Percentiles rank a stretch among this genome's conserved stretches.
phyloP scores from a whole-genome alignment of 2,888 invertebrate genomes.

The Caenorhabditis doughertyi region DNA sequence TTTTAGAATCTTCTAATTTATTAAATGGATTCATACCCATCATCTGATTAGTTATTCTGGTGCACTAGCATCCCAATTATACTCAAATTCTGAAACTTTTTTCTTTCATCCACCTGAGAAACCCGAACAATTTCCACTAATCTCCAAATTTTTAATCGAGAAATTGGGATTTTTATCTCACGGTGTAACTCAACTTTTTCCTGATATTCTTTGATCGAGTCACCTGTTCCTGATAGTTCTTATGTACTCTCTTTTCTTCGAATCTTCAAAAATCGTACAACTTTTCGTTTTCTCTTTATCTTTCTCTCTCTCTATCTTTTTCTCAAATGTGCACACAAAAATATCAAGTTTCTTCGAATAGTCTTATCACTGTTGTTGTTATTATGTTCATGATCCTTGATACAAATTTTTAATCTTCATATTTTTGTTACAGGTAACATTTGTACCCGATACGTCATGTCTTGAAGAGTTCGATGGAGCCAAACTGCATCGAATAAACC shows the following conservation, averaged over 20 bases:
- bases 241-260: slow-evolving; percentile 22
- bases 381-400: not conserved
- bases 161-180: no score
- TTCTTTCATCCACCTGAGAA: no score
- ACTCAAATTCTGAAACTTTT: no score
- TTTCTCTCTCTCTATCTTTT: not conserved
- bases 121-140: no score
- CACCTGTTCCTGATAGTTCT: slow-evolving; percentile 24
- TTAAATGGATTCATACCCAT: not conserved
- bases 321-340: slow-evolving; percentile 8
- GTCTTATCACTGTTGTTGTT: slow-evolving; percentile 18
- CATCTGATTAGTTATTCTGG: no score
- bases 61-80: no score
- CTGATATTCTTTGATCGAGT: slow-evolving; percentile 10
- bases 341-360: no score
- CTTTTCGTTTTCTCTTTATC: not conserved
- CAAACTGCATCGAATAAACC: slow-evolving; percentile 61
- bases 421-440: slow-evolving; percentile 61
- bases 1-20: not conserved
- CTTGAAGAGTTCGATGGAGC: slow-evolving; percentile 70
- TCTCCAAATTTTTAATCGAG: no score
- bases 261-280: slow-evolving; percentile 48
- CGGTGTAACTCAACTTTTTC: no score
- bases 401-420: not conserved
- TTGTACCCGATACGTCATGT: slow-evolving; percentile 69